These are phyloP conservation scores for Promerops cafer DNA, from an alignment of 2,113 vertebrate genomes.

Conservation along the genomic window DNA sequence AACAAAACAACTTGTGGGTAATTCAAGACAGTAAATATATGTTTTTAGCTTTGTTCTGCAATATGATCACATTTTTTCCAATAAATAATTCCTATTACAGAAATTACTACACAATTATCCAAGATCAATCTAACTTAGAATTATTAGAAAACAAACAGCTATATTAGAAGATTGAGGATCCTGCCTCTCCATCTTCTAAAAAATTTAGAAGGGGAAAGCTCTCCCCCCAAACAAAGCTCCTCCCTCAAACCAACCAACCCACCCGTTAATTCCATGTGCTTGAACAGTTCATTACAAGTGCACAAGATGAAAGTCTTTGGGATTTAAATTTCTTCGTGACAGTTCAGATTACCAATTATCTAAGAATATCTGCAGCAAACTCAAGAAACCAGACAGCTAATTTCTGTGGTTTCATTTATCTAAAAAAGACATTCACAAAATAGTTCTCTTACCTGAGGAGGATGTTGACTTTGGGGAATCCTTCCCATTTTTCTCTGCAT, in stretches of 20 bases:
- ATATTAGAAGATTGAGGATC: not conserved
- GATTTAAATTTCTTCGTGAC: not conserved
- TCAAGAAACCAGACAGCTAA: not conserved
- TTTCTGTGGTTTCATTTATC: not conserved
- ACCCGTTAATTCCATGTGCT: not conserved
- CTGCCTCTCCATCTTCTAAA: not conserved
- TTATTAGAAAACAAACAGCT: not conserved
- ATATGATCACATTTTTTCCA: not conserved
- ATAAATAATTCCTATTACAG: not conserved
- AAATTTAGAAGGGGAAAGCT: not conserved
- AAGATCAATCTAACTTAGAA: not conserved
- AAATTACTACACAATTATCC: not conserved
- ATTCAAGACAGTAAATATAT: not conserved
- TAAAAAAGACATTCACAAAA: not conserved
- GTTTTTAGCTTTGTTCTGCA: not conserved
- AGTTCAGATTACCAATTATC: not conserved
- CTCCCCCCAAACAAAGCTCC: not conserved
- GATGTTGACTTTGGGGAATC: slow-evolving; percentile 94
- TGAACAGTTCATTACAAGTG: not conserved
- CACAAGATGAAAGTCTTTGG: not conserved
- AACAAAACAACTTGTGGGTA: not conserved
- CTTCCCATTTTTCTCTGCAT: slow-evolving; percentile 92
- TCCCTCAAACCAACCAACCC: not conserved
- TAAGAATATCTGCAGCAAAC: not conserved
- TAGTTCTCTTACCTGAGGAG: slow-evolving; percentile 79